Conservation (phyloP, 2,113 vertebrate genomes). For the Semnornis frantzii region DNA sequence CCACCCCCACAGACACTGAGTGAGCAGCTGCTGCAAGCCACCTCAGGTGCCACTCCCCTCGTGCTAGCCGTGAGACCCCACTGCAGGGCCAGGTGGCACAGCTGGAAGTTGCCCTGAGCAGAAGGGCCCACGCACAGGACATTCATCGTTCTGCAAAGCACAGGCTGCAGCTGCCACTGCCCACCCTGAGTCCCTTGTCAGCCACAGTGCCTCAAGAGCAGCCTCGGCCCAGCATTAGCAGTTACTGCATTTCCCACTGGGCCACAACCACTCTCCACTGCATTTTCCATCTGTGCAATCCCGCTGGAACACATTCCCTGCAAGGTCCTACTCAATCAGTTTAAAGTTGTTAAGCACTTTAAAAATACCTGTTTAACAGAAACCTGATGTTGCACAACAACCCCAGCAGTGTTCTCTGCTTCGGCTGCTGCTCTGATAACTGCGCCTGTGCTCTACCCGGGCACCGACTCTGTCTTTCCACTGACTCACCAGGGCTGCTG, state of each 20-base stretch:
- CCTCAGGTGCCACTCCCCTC: not conserved
- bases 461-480: slow-evolving; percentile 21
- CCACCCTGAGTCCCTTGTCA: not conserved
- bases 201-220: not conserved
- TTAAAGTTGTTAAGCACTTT: not conserved
- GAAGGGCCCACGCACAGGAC: accelerated
- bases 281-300: not conserved
- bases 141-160: accelerated
- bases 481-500: slow-evolving; percentile 46
- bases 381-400: not conserved
- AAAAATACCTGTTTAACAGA: not conserved
- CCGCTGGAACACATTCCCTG: not conserved
- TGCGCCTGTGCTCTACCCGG: slow-evolving; percentile 24
- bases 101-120: not conserved
- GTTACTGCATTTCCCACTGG: not conserved
- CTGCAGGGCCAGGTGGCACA: not conserved
- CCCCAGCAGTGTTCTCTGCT: not conserved
- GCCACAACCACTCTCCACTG: too few species aligned
- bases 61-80: not conserved
- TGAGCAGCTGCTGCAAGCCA: not conserved
- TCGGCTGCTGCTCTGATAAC: not conserved
- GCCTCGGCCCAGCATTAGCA: not conserved
- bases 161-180: not conserved
- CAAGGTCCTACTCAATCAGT: not conserved
- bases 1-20: not conserved